These are phyloP conservation scores for Axea sp. DNA, from an alignment of 2,888 invertebrate genomes.

Conservation along the genomic window DNA sequence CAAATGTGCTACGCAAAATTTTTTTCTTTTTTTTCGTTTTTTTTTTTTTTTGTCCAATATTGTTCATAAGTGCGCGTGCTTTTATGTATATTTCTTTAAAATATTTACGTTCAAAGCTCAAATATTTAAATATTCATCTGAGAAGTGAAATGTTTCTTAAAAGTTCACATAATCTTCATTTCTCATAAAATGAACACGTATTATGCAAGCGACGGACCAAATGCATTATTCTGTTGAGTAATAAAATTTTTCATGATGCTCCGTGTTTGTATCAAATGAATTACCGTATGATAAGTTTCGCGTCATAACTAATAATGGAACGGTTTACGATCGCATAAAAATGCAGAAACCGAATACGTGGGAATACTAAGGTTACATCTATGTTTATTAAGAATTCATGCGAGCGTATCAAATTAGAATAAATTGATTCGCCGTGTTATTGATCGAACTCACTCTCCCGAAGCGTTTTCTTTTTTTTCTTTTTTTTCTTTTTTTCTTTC, in stretches of 20 bases:
- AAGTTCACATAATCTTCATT: no score
- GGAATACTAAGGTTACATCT: conserved; percentile 28
- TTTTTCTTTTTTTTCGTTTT: no score
- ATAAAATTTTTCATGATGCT: conserved; percentile 30
- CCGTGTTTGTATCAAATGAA: conserved; percentile 23
- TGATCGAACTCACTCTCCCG: no score
- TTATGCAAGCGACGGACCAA: conserved; percentile 1
- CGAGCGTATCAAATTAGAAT: conserved; percentile 40
- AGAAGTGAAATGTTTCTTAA: no score
- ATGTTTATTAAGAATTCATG: conserved; percentile 37
- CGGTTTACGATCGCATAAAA: conserved; percentile 42
- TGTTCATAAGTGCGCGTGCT: no score
- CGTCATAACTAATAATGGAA: conserved; percentile 35
- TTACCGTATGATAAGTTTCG: conserved; percentile 26
- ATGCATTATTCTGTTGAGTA: conserved; percentile 7
- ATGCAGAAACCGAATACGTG: conserved; percentile 33
- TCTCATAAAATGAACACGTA: no score
- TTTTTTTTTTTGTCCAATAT: no score
- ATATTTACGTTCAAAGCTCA: no score
- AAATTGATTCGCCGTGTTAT: conserved; percentile 34
- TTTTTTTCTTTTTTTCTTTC: conserved; percentile 12
- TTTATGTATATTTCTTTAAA: no score
- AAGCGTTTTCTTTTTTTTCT: background rate
- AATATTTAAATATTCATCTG: no score
- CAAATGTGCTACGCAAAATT: conserved; percentile 30